Base-by-base conservation (phyloP, 2,888 invertebrate genomes). In the Venustoraphidia nigricollis region DNA sequence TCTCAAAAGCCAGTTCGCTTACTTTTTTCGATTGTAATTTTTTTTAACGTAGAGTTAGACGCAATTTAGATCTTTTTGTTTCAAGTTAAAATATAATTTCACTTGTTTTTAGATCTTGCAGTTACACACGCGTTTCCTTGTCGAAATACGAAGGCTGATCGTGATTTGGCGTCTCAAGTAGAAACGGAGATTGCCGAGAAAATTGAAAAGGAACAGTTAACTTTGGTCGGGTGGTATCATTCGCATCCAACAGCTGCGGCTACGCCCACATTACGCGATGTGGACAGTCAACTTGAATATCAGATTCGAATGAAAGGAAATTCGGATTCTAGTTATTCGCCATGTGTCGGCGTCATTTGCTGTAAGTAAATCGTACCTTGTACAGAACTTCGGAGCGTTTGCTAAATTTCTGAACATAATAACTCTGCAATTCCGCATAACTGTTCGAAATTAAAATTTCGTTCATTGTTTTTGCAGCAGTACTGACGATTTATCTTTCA, bases 181-280 rank as follows among this genome's bases (percentile, higher is more conserved):
- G 90, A 91, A 63, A 67, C 79, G 8, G 85, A 87, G 67, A 90
- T 94, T 57, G 84, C 86, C 51, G 79, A 83, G 63, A 76, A 81
- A 49, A 87, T 95, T 67, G 84, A 90, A 60, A 81, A 80, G 59
- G 77, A 84, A 58, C 84, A 88, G 47, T 72, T 93, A 38, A 79
- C 81, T 5, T 68, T 94, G 9, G 83, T 94, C 4, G 94, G 95
- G 8, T 95, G 94, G 94, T 95, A 94, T 68, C 95, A 95, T 67
- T 92, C 92, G 9, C 94, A 95, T 69, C 91, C 93, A 0, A 79
- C 82, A 47, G 83, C 85, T 54, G 83, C 88, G 48, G 86, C 92
- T 1, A 86, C 90, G 58, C 95, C 91, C 52, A 92, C 84, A 58
- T 74, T 79, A 50, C 72, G 89, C 47, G 95, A 96, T 63, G 86